These are phyloP conservation scores for Girardinus metallicus DNA, from an alignment of 2,797 vertebrate species.

Conservation along the genomic window DNA sequence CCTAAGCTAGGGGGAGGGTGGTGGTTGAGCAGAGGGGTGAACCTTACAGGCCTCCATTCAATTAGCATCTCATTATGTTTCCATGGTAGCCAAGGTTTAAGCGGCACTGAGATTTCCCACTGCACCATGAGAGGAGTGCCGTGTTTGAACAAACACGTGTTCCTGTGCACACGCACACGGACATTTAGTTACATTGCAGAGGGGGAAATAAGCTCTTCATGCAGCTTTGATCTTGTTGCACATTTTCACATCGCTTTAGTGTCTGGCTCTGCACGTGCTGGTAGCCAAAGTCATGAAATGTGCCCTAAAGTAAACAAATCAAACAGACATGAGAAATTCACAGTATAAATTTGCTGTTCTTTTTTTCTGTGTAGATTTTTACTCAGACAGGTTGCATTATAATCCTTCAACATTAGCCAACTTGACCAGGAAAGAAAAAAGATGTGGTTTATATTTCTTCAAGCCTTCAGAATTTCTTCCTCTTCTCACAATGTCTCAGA, in stretches of 20 bases:
- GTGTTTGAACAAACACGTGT: constrained; percentile 40
- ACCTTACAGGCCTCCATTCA: constrained; percentile 76
- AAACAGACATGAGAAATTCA: not conserved
- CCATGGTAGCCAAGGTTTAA: constrained; percentile 73
- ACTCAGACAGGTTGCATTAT: not conserved
- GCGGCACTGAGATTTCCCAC: constrained; percentile 60
- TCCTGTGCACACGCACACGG: constrained; percentile 1
- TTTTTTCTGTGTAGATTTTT: not conserved
- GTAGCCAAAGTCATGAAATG: not conserved
- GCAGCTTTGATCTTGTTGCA: constrained; percentile 50
- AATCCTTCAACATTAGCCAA: not conserved
- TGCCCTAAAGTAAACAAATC: constrained; percentile 6
- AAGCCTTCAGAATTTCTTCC: not conserved
- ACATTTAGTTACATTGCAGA: constrained; percentile 7
- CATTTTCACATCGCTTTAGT: constrained; percentile 21
- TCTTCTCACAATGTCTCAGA: not conserved
- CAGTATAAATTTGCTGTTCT: not conserved
- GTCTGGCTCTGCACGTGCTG: constrained; percentile 17
- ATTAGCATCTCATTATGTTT: constrained; percentile 84
- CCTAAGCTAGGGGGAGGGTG: constrained; percentile 46
- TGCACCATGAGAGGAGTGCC: constrained; percentile 39
- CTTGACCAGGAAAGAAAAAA: not conserved
- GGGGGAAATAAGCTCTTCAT: constrained; percentile 46
- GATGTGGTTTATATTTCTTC: not conserved
- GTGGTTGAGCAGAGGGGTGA: constrained; percentile 52